Evolutionary conservation across 2,888 invertebrate species (phyloP), one percentile per base, ranked within the genome.

Genomic region (Trichacis sp.): DNA sequence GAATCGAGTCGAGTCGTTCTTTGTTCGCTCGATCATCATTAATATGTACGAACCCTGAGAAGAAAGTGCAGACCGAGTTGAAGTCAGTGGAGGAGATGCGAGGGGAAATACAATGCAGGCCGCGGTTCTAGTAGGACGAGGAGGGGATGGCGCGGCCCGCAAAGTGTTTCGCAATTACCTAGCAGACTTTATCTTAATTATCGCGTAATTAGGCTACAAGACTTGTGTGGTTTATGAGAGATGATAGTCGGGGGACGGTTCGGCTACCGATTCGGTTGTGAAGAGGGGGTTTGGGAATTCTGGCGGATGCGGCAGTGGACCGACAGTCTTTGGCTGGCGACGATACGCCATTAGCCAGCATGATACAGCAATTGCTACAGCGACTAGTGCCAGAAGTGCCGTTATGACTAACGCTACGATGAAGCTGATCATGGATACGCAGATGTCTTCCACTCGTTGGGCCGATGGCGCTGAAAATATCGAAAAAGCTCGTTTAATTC

Each of bases 291-390:
- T 96, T 62, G 96, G 96, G 87, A 96, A 96, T 87, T 96, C 96
- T 70, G 96, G 94, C 73, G 96, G 96, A 88, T 96, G 96, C 72
- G 96, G 96, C 77, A 96, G 88, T 46, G 96, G 96, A 38, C 96
- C 96, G 69, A 93, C 90, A 51, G 93, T 90, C 78, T 94, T 94
- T 52, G 95, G 93, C 80, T 93, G 90, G 75, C 95, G 90, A 73
- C 96, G 87, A 87, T 96, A 96, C 75, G 96, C 96, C 90, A 96
- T 94, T 71, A 96, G 88, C 96, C 96, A 97, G 85, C 96, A 96
- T 67, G 95, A 96, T 60, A 96, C 96, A 58, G 96, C 96, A 50
- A 96, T 94, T 20, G 96, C 96, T 58, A 97, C 96, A 59, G 96
- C 96, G 62, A 96, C 96, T 69, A 97, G 88, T 60, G 96, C 96